Percentiles rank a stretch among this genome's conserved stretches.
Conservation (phyloP, 92 coral and sea anemone species). For the Phenganax marumi region DNA sequence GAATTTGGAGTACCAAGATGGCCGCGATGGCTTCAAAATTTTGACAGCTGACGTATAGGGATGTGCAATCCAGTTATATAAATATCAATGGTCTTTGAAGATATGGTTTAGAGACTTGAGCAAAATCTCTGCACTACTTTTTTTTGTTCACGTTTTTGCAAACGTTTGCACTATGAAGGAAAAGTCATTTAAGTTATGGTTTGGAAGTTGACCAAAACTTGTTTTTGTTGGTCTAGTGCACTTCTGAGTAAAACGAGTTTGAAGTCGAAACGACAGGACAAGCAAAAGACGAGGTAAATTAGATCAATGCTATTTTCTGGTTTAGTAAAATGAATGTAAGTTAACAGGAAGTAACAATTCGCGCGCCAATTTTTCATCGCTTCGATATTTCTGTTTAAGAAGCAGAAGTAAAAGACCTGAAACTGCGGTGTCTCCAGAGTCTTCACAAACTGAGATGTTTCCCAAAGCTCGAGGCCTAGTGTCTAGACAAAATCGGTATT, state of each 20-base stretch:
- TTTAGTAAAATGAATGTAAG: too few relatives aligned
- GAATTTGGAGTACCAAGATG: too few relatives aligned
- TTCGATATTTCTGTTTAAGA: slow-evolving; percentile 41
- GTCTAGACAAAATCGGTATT: slow-evolving; percentile 64
- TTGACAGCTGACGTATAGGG: too few relatives aligned
- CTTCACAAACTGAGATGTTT: slow-evolving; percentile 70
- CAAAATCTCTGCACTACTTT: too few relatives aligned
- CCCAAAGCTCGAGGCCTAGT: slow-evolving; percentile 97
- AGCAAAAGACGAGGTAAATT: slow-evolving; percentile 85
- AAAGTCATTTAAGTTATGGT: neutral
- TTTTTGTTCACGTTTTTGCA: too few relatives aligned
- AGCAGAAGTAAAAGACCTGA: slow-evolving; percentile 84
- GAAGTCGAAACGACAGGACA: slow-evolving; percentile 83
- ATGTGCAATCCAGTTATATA: too few relatives aligned
- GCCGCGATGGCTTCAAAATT: too few relatives aligned
- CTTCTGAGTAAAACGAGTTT: slow-evolving; percentile 85
- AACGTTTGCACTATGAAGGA: neutral
- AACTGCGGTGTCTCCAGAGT: slow-evolving; percentile 66
- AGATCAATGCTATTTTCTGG: neutral
- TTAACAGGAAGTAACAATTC: neutral
- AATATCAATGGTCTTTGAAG: too few relatives aligned
- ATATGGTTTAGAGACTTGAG: too few relatives aligned
- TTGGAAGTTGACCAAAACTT: neutral
- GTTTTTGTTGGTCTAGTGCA: slow-evolving; percentile 54
- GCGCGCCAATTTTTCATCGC: neutral